Evolutionary conservation across 2,113 vertebrate genomes (phyloP).

Genomic region (Aegithalos caudatus): DNA sequence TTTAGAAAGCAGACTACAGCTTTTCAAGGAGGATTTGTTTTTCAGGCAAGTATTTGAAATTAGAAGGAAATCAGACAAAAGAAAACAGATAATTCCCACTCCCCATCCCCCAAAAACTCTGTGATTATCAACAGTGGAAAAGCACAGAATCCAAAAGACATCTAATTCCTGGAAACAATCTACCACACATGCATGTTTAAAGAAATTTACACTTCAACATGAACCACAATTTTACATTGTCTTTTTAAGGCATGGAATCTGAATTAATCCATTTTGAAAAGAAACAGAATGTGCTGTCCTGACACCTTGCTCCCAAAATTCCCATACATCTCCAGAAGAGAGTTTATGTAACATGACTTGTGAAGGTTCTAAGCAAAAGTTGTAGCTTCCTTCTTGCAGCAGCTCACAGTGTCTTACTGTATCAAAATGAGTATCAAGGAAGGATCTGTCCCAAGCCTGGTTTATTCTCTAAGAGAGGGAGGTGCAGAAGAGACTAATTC

Average conservation of each 20-base stretch:
- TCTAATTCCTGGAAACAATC: background rate
- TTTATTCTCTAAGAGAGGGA: background rate
- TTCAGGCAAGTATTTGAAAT: background rate
- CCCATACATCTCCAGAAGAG: background rate
- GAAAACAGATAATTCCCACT: background rate
- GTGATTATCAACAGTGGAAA: background rate
- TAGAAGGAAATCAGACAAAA: background rate
- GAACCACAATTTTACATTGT: background rate
- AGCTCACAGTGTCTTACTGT: background rate
- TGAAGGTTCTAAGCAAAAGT: background rate
- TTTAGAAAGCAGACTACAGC: background rate
- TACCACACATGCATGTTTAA: background rate
- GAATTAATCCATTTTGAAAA: background rate
- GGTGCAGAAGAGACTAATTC: background rate
- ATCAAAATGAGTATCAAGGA: background rate
- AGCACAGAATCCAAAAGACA: background rate
- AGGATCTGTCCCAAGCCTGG: background rate
- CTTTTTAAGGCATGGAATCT: background rate
- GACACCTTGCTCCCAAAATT: background rate
- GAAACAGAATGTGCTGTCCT: background rate
- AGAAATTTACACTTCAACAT: background rate
- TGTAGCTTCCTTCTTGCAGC: background rate
- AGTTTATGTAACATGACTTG: background rate
- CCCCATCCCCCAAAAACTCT: accelerated
- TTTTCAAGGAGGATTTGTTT: background rate